Evolutionary conservation across 2,797 vertebrate species (phyloP), one percentile per base, ranked within the genome.

Genomic region (Peromyscus eremicus): DNA sequence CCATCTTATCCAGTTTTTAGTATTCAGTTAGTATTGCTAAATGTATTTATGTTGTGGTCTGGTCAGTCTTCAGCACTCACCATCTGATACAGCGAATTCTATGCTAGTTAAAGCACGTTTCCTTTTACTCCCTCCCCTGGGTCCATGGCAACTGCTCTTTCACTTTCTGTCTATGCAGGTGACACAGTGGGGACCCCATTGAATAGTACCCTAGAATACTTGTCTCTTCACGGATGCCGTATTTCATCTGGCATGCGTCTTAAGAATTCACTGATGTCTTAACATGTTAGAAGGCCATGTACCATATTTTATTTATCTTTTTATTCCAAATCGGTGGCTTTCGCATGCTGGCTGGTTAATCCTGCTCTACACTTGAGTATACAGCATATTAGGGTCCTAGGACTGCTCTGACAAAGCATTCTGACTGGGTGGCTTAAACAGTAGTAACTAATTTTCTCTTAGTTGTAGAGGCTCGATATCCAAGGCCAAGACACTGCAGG

Each of bases 1-100:
- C 43, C 5, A 81, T 70, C n/a, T 55, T 77, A 77, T 43, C 34
- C 55, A 95, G 75, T 71, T 96, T 93, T 89, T 91, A 85, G 14
- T 60, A 34, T 95, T 23, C 2, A 94, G 11, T 84, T 79, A 60
- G 27, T 83, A n/a, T 66, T 73, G n/a, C 27, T 89, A 86, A 75
- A 37, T 25, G n/a, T 25, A 60, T 80, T 91, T 17, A 95, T 37
- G 23, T 16, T 80, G 29, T 84, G 73, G 0, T n/a, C 23, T 43
- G 43, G 40, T 4, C 43, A 80, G 0, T 92, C 49, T 64, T n/a
- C 6, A 62, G 43, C 34, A 83, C 43, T 52, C n/a, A 76, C 76
- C n/a, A 49, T 86, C 62, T 90, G 62, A 49, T 25, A 82, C 60
- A 79, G 21, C 13, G 21, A 82, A 76, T 23, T 79, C 37, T 62